Conservation (phyloP, 2,113 vertebrate genomes). For the Promerops cafer region DNA sequence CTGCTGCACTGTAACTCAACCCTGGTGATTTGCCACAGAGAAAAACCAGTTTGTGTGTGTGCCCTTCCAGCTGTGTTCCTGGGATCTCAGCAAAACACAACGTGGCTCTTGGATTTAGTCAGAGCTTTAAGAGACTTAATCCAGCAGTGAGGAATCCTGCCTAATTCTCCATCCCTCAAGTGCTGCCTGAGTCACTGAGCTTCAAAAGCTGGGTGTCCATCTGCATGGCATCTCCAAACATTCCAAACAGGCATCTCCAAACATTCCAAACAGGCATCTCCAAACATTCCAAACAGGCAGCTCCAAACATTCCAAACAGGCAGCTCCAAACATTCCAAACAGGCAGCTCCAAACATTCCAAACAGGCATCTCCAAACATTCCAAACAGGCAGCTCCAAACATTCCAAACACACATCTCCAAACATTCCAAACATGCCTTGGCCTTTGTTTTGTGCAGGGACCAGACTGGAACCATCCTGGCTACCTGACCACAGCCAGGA, state of each 20-base stretch:
- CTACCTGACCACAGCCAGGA: background rate
- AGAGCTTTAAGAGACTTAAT: background rate
- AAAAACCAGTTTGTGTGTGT: background rate
- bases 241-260: no score
- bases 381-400: no score
- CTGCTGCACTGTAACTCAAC: background rate
- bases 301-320: no score
- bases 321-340: no score
- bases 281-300: no score
- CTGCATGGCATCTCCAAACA: rapidly evolving
- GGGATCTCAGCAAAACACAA: background rate
- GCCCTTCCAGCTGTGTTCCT: background rate
- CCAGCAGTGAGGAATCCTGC: background rate
- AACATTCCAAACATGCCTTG: background rate
- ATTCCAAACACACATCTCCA: no score
- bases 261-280: no score
- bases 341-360: no score
- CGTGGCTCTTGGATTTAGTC: background rate
- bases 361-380: no score
- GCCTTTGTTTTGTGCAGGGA: background rate
- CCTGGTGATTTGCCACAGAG: no score
- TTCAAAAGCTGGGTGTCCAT: background rate
- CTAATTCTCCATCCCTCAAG: background rate
- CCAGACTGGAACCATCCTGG: no score
- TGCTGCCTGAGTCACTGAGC: background rate